Percentiles rank a stretch among this genome's conserved stretches.
phyloP scores from a whole-genome alignment of 2,113 vertebrate species.

The Lepidothrix coronata region DNA sequence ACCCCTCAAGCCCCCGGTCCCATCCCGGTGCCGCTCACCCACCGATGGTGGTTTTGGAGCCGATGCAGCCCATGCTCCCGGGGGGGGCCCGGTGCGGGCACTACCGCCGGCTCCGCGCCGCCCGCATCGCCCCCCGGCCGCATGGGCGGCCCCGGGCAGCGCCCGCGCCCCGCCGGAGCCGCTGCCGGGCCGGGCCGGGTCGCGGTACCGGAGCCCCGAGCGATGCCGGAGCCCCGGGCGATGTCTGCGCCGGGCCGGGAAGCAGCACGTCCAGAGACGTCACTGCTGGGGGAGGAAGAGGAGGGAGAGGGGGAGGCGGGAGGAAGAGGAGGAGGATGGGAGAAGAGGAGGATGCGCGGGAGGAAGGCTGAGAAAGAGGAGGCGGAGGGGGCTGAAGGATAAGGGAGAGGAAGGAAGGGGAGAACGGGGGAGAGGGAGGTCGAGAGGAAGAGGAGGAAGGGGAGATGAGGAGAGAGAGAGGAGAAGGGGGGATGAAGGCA shows the following conservation, averaged over 20 bases:
- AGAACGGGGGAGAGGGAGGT: not conserved
- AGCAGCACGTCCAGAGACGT: slow-evolving; percentile 52
- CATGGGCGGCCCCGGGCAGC: slow-evolving; percentile 54
- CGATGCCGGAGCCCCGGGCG: not conserved
- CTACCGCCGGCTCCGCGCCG: slow-evolving; percentile 49
- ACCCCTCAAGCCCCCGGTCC: not conserved
- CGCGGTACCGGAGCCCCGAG: not conserved
- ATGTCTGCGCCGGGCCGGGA: not conserved
- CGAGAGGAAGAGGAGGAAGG: not conserved
- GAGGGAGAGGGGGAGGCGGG: not conserved
- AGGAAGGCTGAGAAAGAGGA: not conserved
- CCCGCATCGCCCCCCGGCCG: slow-evolving; percentile 72
- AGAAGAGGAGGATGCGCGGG: not conserved
- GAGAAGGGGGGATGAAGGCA: not conserved
- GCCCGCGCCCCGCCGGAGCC: not conserved
- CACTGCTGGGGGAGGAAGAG: slow-evolving; percentile 36
- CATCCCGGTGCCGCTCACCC: slow-evolving; percentile 69
- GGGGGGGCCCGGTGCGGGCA: slow-evolving; percentile 40
- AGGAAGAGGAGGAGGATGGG: not conserved
- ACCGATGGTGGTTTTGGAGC: slow-evolving; percentile 87
- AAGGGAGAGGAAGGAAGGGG: not conserved
- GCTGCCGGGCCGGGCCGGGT: not conserved
- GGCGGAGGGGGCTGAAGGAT: not conserved
- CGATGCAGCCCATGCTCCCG: slow-evolving; percentile 86
- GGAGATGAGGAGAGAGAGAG: not conserved